phyloP scores from a whole-genome alignment of 2,888 invertebrate genomes.

The Microplitis deprimator region DNA sequence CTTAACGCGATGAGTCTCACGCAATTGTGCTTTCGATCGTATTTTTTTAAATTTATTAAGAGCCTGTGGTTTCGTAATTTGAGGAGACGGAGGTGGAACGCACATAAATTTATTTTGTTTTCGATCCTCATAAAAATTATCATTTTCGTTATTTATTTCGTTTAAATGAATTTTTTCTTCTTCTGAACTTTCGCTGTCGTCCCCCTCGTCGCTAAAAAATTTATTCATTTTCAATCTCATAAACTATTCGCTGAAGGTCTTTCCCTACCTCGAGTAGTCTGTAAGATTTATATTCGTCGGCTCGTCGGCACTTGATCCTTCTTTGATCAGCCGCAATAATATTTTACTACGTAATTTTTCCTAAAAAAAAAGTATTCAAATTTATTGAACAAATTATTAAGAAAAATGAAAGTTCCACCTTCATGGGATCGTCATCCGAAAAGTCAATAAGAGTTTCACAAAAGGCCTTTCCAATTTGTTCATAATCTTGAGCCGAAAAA shows the following conservation, averaged over 20 bases:
- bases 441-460: slow-evolving; percentile 94
- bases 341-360: slow-evolving; percentile 86
- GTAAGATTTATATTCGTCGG: slow-evolving; percentile 88
- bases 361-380: slow-evolving; percentile 65
- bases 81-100: slow-evolving; percentile 83
- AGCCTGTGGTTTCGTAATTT: slow-evolving; percentile 69
- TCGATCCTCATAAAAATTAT: slow-evolving; percentile 44
- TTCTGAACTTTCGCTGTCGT: slow-evolving; percentile 82
- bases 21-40: slow-evolving; percentile 50
- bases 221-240: slow-evolving; percentile 6
- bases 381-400: slow-evolving; percentile 5
- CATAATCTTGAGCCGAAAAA: slow-evolving; percentile 85
- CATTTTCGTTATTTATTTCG: slow-evolving; percentile 56
- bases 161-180: slow-evolving; percentile 67
- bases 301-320: slow-evolving; percentile 91
- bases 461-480: slow-evolving; percentile 89
- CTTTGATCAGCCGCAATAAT: slow-evolving; percentile 82
- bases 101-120: slow-evolving; percentile 65
- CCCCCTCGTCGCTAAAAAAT: slow-evolving; percentile 81
- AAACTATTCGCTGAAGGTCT: neutral
- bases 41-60: slow-evolving; percentile 55
- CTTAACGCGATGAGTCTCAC: slow-evolving; percentile 52
- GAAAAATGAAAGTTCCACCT: slow-evolving; percentile 73
- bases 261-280: slow-evolving; percentile 86
- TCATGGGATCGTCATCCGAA: slow-evolving; percentile 88